These are phyloP conservation scores for Brachionichthys hirsutus DNA, from an alignment of 2,113 vertebrate species.

Conservation along the genomic window DNA sequence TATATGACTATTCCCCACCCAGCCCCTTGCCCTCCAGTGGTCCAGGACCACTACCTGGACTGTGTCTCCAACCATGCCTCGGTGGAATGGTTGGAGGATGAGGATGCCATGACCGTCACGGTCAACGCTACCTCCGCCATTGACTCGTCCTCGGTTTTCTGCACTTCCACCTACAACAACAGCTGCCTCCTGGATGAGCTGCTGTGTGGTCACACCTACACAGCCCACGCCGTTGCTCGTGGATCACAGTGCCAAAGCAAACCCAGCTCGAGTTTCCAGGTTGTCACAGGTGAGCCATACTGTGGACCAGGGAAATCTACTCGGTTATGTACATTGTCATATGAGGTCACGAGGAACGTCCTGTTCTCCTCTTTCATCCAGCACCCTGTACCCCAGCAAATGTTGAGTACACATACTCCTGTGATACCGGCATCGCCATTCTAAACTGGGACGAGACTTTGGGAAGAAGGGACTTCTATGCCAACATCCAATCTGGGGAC, in stretches of 20 bases:
- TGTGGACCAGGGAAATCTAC: no score
- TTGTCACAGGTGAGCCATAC: constrained; percentile 58
- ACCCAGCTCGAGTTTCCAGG: constrained; percentile 54
- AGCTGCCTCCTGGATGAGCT: constrained; percentile 64
- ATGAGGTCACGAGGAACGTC: neutral
- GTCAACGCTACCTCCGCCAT: constrained; percentile 56
- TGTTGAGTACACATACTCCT: constrained; percentile 61
- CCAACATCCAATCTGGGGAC: constrained; percentile 21
- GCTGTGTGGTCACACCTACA: constrained; percentile 72
- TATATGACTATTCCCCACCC: neutral
- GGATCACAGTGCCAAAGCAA: constrained; percentile 64
- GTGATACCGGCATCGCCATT: constrained; percentile 51
- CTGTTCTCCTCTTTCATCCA: constrained; percentile 27
- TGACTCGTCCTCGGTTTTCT: constrained; percentile 44
- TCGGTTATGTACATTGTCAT: neutral
- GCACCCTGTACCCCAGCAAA: constrained; percentile 71
- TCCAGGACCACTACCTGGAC: constrained; percentile 43
- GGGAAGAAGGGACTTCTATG: constrained; percentile 61
- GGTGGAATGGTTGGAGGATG: constrained; percentile 62
- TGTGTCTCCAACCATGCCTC: constrained; percentile 59
- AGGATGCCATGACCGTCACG: constrained; percentile 34
- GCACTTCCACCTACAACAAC: constrained; percentile 56
- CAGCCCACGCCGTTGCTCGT: constrained; percentile 24
- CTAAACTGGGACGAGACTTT: constrained; percentile 72
- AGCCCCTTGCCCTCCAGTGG: constrained; percentile 74